phyloP scores from a whole-genome alignment of 2,888 invertebrate genomes.

The Encarsia formosa region DNA sequence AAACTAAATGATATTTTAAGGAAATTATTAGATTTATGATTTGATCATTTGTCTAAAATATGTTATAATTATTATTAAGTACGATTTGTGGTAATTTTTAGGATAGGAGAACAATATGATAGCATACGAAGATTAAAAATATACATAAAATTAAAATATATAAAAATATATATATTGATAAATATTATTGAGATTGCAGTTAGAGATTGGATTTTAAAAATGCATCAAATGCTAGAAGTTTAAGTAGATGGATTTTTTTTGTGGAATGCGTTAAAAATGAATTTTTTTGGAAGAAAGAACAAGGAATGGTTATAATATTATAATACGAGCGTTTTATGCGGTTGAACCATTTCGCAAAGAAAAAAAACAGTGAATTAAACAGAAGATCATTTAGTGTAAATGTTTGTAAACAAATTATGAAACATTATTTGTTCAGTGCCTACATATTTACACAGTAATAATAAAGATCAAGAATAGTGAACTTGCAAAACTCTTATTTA shows the following conservation, averaged over 20 bases:
- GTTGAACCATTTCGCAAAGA: constrained; percentile 25
- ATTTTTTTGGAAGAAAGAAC: constrained; percentile 28
- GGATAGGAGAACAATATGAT: constrained; percentile 49
- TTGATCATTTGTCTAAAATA: constrained; percentile 37
- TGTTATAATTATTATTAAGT: constrained; percentile 36
- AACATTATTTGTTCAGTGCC: constrained; percentile 52
- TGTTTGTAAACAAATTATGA: constrained; percentile 48
- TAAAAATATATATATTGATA: constrained; percentile 43
- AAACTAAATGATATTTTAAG: constrained; percentile 35
- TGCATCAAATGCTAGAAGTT: constrained; percentile 42
- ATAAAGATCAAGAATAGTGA: constrained; percentile 49
- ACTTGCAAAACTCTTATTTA: constrained; percentile 32
- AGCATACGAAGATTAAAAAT: constrained; percentile 46
- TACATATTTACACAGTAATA: constrained; percentile 40
- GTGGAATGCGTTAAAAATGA: constrained; percentile 7
- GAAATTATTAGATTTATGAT: constrained; percentile 29
- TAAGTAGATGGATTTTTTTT: constrained; percentile 28
- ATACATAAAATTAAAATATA: constrained; percentile 43
- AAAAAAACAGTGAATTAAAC: constrained; percentile 44
- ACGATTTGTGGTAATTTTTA: constrained; percentile 48
- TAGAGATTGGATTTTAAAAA: constrained; percentile 41
- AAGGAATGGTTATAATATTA: constrained; percentile 33
- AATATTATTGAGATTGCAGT: constrained; percentile 47
- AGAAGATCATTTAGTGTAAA: constrained; percentile 48
- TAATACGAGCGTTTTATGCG: not conserved